Base-by-base conservation (phyloP, 2,797 vertebrate genomes). In the Hipposideros larvatus region DNA sequence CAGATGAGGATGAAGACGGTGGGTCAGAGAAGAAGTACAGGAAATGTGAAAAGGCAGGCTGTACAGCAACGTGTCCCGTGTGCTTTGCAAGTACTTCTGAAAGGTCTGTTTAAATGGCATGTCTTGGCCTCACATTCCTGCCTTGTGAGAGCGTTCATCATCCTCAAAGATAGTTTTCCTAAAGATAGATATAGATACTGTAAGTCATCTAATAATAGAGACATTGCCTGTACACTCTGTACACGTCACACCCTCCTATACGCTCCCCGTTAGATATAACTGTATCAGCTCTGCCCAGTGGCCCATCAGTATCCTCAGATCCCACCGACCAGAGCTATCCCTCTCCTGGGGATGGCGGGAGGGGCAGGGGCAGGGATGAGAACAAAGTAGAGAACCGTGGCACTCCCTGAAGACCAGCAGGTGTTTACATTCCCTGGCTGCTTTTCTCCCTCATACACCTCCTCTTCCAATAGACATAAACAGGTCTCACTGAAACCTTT, bases 51-150 rank as follows among this genome's bases (percentile, higher is more conserved):
- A 99, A 99, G 98, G 99, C 99, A 0, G 99, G 99, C 61, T 99
- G 99, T 84, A 99, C 99, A 0, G 99, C 99, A 19, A 98, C 99
- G 0, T 99, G 99, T 94, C 99, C 99, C 0, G 99, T 99, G 97
- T 99, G 99, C 98, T 99, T 99, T 95, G 99, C 99, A 87, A 99
- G 99, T 79, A 99, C 99, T 77, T 99, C 99, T 68, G 99, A 99
- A 98, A 99, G 99, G 99, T 99, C 97, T 24, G 88, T 63, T 89
- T 24, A 22, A 53, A 63, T 4, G 18, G 41, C 0, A 0, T 5
- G 26, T 46, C 53, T 79, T 59, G 61, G 51, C 63, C n/a, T 70
- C 51, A 9, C 24, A 4, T 26, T n/a, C 74, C 68, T 65, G 61
- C 34, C 34, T 37, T 1, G 0, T 13, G 82, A 94, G 61, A 14